These are phyloP conservation scores for Meandrina meandrites DNA, from an alignment of 92 coral and sea anemone species.

Conservation along the genomic window DNA sequence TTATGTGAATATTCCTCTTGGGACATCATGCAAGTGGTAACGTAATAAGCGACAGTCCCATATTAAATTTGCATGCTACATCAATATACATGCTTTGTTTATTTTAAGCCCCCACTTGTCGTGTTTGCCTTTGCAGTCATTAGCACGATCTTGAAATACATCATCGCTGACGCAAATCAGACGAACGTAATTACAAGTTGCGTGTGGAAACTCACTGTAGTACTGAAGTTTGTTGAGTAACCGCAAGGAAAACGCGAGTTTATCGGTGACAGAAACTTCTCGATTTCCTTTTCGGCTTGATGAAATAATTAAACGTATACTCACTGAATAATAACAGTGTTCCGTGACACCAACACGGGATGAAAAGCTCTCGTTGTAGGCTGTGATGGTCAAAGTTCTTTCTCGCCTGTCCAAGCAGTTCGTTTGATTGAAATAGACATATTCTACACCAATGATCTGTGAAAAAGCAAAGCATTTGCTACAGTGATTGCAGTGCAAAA, in stretches of 20 bases:
- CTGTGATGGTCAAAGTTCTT: slow-evolving; percentile 84
- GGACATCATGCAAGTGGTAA: not conserved
- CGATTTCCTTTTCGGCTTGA: not conserved
- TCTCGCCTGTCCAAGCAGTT: slow-evolving; percentile 86
- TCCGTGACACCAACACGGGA: slow-evolving; percentile 89
- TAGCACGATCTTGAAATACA: slow-evolving; percentile 11
- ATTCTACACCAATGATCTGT: slow-evolving; percentile 96
- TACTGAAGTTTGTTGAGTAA: not conserved
- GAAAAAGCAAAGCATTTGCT: not conserved
- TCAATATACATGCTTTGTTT: not conserved
- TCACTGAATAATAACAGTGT: slow-evolving; percentile 91
- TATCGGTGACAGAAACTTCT: not conserved
- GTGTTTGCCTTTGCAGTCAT: slow-evolving; percentile 22
- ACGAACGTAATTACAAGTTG: not conserved
- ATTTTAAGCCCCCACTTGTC: not conserved
- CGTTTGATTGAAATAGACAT: slow-evolving; percentile 92
- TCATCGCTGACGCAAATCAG: slow-evolving; percentile 13
- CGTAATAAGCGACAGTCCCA: too few species aligned
- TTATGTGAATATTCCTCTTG: slow-evolving; percentile 2
- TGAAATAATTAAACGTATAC: slow-evolving; percentile 23
- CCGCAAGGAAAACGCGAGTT: not conserved
- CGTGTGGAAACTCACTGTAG: not conserved
- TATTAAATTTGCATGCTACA: not conserved
- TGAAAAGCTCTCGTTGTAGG: slow-evolving; percentile 93
- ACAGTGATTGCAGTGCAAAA: not conserved